Conservation (phyloP, 2,797 vertebrate species). For the Hydrocynus forskahlii region DNA sequence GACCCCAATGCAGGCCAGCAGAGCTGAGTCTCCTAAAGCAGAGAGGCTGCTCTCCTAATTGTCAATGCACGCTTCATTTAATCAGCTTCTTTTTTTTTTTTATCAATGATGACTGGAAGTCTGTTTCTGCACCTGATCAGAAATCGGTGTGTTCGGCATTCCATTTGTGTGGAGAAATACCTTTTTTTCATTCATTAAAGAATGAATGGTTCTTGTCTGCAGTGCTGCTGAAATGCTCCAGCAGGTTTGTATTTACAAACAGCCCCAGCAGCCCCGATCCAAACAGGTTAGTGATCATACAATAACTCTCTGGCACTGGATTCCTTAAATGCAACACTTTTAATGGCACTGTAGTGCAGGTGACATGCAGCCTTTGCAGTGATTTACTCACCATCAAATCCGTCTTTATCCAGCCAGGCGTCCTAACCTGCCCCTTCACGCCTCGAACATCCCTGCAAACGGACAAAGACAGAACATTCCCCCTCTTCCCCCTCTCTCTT, state of each 20-base stretch:
- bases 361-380: neutral
- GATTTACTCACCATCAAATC: conserved; percentile 74
- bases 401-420: conserved; percentile 55
- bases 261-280: neutral
- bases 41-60: neutral
- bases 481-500: neutral
- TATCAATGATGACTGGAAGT: neutral
- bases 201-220: neutral
- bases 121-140: neutral
- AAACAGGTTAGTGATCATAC: too few species aligned
- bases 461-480: conserved; percentile 47
- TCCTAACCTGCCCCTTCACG: conserved; percentile 58
- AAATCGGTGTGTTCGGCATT: neutral
- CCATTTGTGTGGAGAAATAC: too few species aligned
- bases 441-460: conserved; percentile 48
- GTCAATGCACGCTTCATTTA: neutral
- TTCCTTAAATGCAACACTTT: neutral
- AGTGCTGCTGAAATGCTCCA: conserved; percentile 20
- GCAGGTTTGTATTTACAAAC: neutral
- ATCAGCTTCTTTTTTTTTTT: neutral
- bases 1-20: neutral
- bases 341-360: neutral
- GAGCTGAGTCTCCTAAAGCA: neutral
- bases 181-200: neutral
- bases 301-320: neutral